These are phyloP conservation scores for Podarcis muralis DNA, from an alignment of 2,113 vertebrate species.

Conservation along the genomic window DNA sequence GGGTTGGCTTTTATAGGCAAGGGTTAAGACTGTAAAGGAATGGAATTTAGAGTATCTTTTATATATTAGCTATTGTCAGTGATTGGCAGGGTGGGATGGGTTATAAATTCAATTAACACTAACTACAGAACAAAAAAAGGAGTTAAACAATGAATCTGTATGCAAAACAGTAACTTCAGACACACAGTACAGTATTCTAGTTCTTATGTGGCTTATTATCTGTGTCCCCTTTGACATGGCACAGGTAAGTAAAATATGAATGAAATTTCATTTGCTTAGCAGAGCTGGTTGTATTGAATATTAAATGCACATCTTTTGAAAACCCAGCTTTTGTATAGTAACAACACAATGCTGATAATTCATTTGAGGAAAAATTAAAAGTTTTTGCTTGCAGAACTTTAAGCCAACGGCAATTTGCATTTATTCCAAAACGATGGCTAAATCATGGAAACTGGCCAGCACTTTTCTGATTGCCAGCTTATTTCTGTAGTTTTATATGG, in stretches of 20 bases:
- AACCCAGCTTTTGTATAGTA: slow-evolving; percentile 64
- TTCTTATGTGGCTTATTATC: not conserved
- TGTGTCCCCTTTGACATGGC: not conserved
- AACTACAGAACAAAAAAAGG: not conserved
- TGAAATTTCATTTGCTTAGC: slow-evolving; percentile 39
- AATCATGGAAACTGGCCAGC: slow-evolving; percentile 59
- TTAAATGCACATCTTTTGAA: slow-evolving; percentile 56
- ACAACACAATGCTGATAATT: slow-evolving; percentile 69
- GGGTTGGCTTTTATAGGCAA: not conserved
- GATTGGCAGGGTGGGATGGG: not conserved
- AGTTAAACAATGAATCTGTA: not conserved
- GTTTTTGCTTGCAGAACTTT: slow-evolving; percentile 56
- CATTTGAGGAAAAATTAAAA: slow-evolving; percentile 71
- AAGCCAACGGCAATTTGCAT: slow-evolving; percentile 58
- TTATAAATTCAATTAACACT: not conserved
- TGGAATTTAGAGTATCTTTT: not conserved
- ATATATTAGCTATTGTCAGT: not conserved
- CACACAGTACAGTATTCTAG: fast-evolving
- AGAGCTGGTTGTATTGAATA: slow-evolving; percentile 49
- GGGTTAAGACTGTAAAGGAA: not conserved
- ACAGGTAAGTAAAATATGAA: slow-evolving; percentile 35
- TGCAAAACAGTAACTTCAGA: not conserved
- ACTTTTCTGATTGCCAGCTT: slow-evolving; percentile 35
- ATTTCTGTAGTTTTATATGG: slow-evolving; percentile 51
- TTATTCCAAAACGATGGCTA: slow-evolving; percentile 48